A percentile compares a stretch with the other conserved stretches of the same genome.
These are phyloP conservation scores for Hirtodrosophila duncani DNA, from an alignment of 2,888 invertebrate genomes.

Conservation along the genomic window DNA sequence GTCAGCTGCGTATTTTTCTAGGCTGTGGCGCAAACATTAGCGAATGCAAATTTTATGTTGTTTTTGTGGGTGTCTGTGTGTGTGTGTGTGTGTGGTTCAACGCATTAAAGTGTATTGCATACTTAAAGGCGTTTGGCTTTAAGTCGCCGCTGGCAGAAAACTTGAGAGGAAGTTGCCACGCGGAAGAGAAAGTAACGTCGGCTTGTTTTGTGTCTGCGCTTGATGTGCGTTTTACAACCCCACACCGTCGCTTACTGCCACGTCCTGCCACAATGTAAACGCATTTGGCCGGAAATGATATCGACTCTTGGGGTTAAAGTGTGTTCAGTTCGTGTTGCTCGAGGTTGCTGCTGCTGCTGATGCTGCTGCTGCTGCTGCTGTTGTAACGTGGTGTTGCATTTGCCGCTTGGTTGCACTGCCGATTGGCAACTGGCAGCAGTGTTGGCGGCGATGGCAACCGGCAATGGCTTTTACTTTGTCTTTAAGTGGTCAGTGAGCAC, in stretches of 20 bases:
- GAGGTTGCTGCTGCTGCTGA: slow-evolving; percentile 27
- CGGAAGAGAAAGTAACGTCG: slow-evolving; percentile 9
- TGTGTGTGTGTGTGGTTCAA: slow-evolving; percentile 1
- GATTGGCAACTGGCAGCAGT: slow-evolving; percentile 53
- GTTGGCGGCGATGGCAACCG: slow-evolving; percentile 14
- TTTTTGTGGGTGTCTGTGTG: background rate
- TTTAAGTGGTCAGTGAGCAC: slow-evolving; percentile 63
- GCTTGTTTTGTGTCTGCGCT: slow-evolving; percentile 7
- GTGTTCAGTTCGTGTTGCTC: slow-evolving; percentile 35
- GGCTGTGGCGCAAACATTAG: slow-evolving; percentile 53
- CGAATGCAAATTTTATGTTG: slow-evolving; percentile 46
- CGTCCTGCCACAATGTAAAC: slow-evolving; percentile 48
- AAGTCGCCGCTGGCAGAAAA: slow-evolving; percentile 13
- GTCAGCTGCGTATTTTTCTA: slow-evolving; percentile 38
- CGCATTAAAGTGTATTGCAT: slow-evolving; percentile 27
- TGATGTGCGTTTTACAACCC: slow-evolving; percentile 18
- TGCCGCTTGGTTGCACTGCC: slow-evolving; percentile 65
- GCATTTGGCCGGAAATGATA: slow-evolving; percentile 72
- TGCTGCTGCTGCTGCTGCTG: slow-evolving; percentile 7
- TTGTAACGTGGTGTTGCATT: slow-evolving; percentile 60
- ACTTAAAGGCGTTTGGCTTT: slow-evolving; percentile 37
- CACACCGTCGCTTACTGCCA: background rate
- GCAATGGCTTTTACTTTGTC: slow-evolving; percentile 39
- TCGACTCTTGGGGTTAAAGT: slow-evolving; percentile 61
- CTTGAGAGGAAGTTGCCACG: background rate